phyloP scores from a whole-genome alignment of 1,140 invertebrate species.

The Zaprionus gabonicus region DNA sequence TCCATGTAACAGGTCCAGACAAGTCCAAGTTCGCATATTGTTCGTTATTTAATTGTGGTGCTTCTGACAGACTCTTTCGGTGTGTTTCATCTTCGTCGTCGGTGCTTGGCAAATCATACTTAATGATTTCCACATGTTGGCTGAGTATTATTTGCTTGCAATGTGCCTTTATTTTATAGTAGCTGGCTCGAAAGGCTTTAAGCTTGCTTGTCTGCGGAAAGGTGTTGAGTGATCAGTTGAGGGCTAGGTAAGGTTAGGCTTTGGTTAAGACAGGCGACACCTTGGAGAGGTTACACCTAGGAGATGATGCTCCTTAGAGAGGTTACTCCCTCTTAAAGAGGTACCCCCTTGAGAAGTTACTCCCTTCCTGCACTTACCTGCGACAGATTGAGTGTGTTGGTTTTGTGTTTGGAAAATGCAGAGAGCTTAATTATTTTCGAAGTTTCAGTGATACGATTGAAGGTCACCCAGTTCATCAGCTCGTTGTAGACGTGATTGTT shows the following conservation, averaged over 20 bases:
- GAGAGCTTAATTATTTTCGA: slow-evolving; percentile 30
- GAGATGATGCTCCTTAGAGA: no score
- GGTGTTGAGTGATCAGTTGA: no score
- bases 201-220: slow-evolving; percentile 48
- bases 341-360: no score
- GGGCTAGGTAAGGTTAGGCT: no score
- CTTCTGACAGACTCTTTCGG: background rate
- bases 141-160: slow-evolving; percentile 65
- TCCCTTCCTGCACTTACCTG: slow-evolving; percentile 33
- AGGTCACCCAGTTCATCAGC: slow-evolving; percentile 42
- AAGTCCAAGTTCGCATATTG: background rate
- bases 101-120: slow-evolving; percentile 61
- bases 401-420: slow-evolving; percentile 32
- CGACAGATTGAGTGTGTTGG: slow-evolving; percentile 23
- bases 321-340: no score
- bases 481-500: slow-evolving; percentile 58
- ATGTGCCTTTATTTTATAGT: slow-evolving; percentile 68
- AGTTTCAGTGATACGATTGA: slow-evolving; percentile 5
- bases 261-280: no score
- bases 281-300: no score
- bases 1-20: background rate
- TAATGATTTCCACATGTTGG: slow-evolving; percentile 56
- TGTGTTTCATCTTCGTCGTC: slow-evolving; percentile 41
- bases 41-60: background rate
- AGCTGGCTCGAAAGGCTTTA: slow-evolving; percentile 49